A percentile compares a stretch with the other conserved stretches of the same genome.
phyloP scores from a whole-genome alignment of 2,797 vertebrate species.

The Pagetopsis macropterus region DNA sequence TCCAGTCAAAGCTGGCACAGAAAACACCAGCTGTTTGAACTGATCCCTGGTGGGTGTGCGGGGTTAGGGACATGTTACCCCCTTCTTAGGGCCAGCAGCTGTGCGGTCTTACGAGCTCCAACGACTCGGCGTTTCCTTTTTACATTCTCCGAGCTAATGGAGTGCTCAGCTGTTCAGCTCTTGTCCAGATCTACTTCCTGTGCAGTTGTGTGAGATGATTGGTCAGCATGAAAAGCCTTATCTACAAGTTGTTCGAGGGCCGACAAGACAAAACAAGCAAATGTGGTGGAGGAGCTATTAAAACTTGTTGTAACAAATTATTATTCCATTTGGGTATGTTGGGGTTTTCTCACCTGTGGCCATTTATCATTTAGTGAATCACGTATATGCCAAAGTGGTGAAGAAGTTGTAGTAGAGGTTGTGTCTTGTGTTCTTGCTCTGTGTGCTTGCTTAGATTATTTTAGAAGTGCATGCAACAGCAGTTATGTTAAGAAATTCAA shows the following conservation, averaged over 20 bases:
- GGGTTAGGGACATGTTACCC: constrained; percentile 15
- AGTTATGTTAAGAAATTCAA: background rate
- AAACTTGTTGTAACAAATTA: background rate
- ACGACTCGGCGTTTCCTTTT: constrained; percentile 57
- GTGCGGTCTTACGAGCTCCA: constrained; percentile 60
- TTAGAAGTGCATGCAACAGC: background rate
- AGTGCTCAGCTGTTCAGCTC: constrained; percentile 72
- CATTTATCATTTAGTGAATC: background rate
- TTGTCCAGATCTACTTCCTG: constrained; percentile 67
- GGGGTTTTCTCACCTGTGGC: background rate
- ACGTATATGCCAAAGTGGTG: background rate
- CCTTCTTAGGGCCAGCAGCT: constrained; percentile 49
- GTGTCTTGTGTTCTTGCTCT: background rate
- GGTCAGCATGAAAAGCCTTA: constrained; percentile 6
- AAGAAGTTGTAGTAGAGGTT: background rate
- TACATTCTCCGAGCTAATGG: constrained; percentile 56
- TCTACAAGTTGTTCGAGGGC: background rate
- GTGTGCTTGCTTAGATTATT: background rate
- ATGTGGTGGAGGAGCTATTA: background rate
- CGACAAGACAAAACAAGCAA: background rate
- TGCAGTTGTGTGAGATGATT: constrained; percentile 40
- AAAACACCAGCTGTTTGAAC: constrained; percentile 74
- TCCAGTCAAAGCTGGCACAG: constrained; percentile 69
- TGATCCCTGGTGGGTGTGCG: constrained; percentile 42
- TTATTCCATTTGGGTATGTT: background rate